Percentiles rank a stretch among this genome's conserved stretches.
Conservation (phyloP, 2,797 vertebrate genomes). For the Enteromius paludinosus region DNA sequence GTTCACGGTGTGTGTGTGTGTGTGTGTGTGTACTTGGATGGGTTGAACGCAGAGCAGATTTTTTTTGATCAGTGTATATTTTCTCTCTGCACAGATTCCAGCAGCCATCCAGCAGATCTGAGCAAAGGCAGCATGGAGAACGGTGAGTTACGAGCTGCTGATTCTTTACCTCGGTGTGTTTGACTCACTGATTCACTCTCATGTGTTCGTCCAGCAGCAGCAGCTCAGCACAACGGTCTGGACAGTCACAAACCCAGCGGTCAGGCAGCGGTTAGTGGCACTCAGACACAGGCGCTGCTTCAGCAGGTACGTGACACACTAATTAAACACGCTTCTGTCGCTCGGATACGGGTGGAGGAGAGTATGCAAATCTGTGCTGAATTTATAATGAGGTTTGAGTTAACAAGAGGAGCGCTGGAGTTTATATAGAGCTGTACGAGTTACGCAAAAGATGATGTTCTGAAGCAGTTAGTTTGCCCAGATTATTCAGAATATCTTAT, state of each 20-base stretch:
- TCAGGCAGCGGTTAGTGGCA: constrained; percentile 79
- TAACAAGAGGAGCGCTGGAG: constrained; percentile 51
- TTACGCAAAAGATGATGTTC: not conserved
- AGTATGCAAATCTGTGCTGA: constrained; percentile 87
- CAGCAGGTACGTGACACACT: constrained; percentile 82
- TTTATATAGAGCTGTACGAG: not conserved
- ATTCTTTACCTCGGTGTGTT: not conserved
- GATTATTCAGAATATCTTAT: not conserved
- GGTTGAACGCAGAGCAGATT: too few relatives aligned
- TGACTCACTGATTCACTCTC: not conserved
- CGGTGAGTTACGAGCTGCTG: constrained; percentile 21
- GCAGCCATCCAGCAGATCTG: constrained; percentile 83
- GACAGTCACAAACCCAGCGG: constrained; percentile 84
- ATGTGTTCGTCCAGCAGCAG: constrained; percentile 60
- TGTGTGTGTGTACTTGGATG: too few relatives aligned
- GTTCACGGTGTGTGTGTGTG: too few relatives aligned
- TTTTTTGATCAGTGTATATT: too few relatives aligned
- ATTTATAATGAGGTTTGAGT: constrained; percentile 81
- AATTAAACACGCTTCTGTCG: constrained; percentile 82
- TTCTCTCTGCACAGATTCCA: constrained; percentile 76
- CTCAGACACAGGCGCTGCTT: constrained; percentile 86
- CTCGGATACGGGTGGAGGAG: constrained; percentile 83
- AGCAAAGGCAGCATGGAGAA: constrained; percentile 82
- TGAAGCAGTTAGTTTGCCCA: not conserved
- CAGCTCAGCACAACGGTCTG: constrained; percentile 83